Conservation (phyloP, 2,888 invertebrate species). For the Rhaphigaster nebulosa region DNA sequence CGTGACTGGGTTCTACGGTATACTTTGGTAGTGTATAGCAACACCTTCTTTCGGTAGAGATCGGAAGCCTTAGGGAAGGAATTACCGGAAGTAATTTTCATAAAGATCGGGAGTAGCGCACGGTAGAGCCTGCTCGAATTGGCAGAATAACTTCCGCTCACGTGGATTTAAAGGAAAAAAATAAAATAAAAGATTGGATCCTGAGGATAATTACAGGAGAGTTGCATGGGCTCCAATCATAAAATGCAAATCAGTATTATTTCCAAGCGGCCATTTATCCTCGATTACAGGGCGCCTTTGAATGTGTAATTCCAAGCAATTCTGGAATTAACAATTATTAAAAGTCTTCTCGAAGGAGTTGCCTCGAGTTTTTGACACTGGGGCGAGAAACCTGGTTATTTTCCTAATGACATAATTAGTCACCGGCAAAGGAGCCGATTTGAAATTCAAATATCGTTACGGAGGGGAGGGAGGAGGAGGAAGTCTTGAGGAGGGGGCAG, state of each 20-base stretch:
- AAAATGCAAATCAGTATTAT: constrained; percentile 41
- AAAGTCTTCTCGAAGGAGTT: neutral
- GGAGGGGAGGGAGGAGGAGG: neutral
- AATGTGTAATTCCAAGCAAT: constrained; percentile 30
- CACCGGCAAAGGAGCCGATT: constrained; percentile 24
- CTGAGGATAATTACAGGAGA: neutral
- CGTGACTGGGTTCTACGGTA: too few relatives aligned
- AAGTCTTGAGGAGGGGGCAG: neutral
- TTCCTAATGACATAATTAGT: constrained; percentile 44
- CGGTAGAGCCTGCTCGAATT: neutral
- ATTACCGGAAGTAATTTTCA: neutral
- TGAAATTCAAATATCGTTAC: constrained; percentile 18
- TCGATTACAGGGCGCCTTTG: constrained; percentile 30
- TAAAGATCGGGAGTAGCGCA: neutral
- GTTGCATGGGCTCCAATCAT: constrained; percentile 21
- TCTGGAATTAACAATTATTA: constrained; percentile 31
- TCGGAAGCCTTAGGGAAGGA: neutral
- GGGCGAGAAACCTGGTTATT: constrained; percentile 10
- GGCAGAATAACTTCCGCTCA: neutral
- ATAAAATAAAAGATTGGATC: neutral
- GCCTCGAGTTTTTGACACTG: constrained; percentile 9
- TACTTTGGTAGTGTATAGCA: too few relatives aligned
- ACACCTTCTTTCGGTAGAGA: too few relatives aligned
- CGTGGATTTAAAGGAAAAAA: neutral
- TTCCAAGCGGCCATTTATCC: neutral